Evolutionary conservation across 2,888 invertebrate genomes (phyloP).

Genomic region (Phragmatobia fuliginosa): DNA sequence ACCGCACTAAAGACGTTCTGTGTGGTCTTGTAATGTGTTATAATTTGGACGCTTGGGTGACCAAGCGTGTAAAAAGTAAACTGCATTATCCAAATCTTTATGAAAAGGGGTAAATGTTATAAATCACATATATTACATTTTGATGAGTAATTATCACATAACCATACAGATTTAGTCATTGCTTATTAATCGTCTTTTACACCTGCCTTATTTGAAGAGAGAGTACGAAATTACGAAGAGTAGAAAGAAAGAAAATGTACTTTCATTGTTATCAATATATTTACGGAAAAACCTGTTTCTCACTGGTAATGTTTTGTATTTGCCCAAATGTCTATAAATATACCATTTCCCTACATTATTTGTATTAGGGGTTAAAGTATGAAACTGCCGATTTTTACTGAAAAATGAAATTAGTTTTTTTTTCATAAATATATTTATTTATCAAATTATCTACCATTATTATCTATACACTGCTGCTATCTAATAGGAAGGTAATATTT

Average conservation of each 20-base stretch:
- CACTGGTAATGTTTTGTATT: background rate
- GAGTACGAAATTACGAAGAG: too few species aligned
- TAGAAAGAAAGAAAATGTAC: background rate
- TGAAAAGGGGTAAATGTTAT: background rate
- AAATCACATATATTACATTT: background rate
- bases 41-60: conserved; percentile 1
- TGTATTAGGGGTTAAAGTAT: too few species aligned
- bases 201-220: background rate
- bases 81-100: background rate
- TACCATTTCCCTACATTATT: too few species aligned
- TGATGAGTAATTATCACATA: too few species aligned
- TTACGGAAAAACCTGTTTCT: background rate
- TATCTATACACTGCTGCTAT: too few species aligned
- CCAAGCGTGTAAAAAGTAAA: background rate
- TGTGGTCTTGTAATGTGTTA: background rate
- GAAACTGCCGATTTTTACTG: too few species aligned
- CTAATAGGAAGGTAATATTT: too few species aligned
- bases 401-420: too few species aligned
- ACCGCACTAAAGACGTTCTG: background rate
- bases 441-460: too few species aligned
- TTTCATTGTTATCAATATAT: background rate
- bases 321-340: too few species aligned
- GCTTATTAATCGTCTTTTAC: background rate
- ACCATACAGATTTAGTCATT: background rate
- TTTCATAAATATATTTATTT: too few species aligned